Evolutionary conservation across 2,797 vertebrate genomes (phyloP).

Genomic region (Silurus aristotelis): DNA sequence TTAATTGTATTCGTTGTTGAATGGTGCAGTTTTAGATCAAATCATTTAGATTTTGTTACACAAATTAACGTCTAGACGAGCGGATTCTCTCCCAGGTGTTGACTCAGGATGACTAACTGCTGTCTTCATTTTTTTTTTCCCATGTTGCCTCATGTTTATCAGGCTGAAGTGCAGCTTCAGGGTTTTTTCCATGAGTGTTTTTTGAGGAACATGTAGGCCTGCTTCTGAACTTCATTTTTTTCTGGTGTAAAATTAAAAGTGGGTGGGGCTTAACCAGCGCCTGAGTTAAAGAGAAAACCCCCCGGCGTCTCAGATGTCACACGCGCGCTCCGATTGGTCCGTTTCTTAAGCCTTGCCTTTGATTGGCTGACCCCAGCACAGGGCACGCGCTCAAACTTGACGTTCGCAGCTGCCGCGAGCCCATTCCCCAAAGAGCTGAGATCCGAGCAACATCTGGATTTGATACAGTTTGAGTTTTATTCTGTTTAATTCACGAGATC

Average conservation of each 20-base stretch:
- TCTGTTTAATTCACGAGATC: background rate
- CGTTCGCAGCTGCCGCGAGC: constrained; percentile 22
- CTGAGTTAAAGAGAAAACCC: background rate
- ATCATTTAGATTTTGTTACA: background rate
- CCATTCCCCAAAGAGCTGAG: constrained; percentile 18
- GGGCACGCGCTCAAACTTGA: constrained; percentile 59
- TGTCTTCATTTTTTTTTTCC: background rate
- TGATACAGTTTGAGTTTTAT: background rate
- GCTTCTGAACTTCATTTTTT: background rate
- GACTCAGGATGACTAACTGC: background rate
- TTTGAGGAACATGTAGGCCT: background rate
- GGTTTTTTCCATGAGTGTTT: background rate
- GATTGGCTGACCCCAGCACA: constrained; percentile 64
- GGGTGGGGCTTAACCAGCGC: background rate
- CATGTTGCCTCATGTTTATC: background rate
- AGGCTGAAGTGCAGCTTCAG: background rate
- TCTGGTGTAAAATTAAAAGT: background rate
- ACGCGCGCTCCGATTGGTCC: constrained; percentile 38
- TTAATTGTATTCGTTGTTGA: background rate
- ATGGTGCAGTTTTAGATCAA: background rate
- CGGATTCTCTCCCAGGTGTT: background rate
- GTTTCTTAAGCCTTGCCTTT: background rate
- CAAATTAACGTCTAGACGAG: background rate
- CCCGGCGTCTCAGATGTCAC: constrained; percentile 38
- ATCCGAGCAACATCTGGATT: constrained; percentile 20